Conservation (phyloP, 2,113 vertebrate species). For the Ailuropoda melanoleuca region DNA sequence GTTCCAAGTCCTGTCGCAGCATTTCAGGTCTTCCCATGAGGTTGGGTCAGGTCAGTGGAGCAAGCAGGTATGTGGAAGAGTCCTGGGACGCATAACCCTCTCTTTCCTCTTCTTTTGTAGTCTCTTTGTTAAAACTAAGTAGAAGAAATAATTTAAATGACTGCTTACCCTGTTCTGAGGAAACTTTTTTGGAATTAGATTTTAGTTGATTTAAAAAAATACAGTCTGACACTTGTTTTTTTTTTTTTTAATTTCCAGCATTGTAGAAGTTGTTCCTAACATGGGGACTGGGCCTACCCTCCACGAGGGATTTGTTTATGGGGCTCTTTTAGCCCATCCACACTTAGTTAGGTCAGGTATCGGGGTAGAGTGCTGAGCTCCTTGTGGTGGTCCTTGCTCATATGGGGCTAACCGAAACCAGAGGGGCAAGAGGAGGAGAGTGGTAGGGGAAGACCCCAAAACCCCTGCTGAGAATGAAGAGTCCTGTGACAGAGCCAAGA, state of each 20-base stretch:
- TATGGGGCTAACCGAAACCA: not conserved
- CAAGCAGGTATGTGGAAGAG: not conserved
- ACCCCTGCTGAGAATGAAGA: not conserved
- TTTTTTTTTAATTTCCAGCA: constrained; percentile 47
- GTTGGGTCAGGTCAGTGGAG: not conserved
- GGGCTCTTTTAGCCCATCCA: constrained; percentile 23
- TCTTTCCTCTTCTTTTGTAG: not conserved
- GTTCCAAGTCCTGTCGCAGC: not conserved
- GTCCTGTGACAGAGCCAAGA: not conserved
- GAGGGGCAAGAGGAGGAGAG: not conserved
- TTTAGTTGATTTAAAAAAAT: constrained; percentile 45
- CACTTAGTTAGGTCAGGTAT: not conserved
- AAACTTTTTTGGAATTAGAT: constrained; percentile 50
- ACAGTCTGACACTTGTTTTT: constrained; percentile 14
- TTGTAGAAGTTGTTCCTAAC: constrained; percentile 61
- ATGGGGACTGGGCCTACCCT: constrained; percentile 64
- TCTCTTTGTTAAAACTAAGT: constrained; percentile 41
- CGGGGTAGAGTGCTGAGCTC: not conserved
- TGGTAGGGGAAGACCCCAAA: fast-evolving
- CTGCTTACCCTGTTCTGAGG: constrained; percentile 28
- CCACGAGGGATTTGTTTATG: constrained; percentile 49
- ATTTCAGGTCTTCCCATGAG: not conserved
- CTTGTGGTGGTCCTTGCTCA: not conserved
- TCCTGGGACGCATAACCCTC: not conserved
- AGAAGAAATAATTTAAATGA: constrained; percentile 59